These are phyloP conservation scores for Mus spretus DNA, from an alignment of 2,797 vertebrate genomes.

Conservation along the genomic window DNA sequence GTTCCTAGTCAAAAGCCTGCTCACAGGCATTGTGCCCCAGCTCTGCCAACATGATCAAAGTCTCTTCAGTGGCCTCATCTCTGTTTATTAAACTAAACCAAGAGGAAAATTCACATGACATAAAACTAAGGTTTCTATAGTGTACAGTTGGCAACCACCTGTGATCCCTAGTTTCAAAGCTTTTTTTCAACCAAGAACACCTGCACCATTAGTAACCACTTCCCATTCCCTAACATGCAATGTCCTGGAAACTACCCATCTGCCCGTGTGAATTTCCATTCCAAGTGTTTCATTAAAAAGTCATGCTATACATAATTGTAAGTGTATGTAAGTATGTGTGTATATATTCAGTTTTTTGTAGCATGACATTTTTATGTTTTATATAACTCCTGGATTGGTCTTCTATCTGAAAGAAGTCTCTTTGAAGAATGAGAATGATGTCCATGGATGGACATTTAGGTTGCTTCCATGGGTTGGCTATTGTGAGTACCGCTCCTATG, in stretches of 20 bases:
- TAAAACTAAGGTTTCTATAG: background rate
- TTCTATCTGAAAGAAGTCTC: too few relatives aligned
- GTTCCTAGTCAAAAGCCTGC: background rate
- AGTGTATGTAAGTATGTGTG: too few relatives aligned
- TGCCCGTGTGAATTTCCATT: background rate
- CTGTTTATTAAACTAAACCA: background rate
- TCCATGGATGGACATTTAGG: background rate
- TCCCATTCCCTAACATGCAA: background rate
- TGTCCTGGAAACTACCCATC: background rate
- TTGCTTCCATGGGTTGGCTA: background rate
- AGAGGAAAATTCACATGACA: background rate
- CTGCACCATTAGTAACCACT: background rate
- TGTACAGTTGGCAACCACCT: background rate
- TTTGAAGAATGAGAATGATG: too few relatives aligned
- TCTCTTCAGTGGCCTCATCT: background rate
- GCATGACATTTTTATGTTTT: background rate
- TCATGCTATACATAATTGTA: background rate
- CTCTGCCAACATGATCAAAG: background rate
- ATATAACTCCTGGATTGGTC: background rate
- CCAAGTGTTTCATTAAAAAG: background rate
- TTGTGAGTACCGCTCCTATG: background rate
- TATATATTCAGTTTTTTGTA: background rate
- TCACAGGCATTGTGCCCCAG: background rate
- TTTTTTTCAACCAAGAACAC: background rate
- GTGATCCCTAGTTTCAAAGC: background rate